Percentiles rank a stretch among this genome's conserved stretches.
Evolutionary conservation across 2,113 vertebrate species (phyloP).

Genomic region (Cinclus cinclus): DNA sequence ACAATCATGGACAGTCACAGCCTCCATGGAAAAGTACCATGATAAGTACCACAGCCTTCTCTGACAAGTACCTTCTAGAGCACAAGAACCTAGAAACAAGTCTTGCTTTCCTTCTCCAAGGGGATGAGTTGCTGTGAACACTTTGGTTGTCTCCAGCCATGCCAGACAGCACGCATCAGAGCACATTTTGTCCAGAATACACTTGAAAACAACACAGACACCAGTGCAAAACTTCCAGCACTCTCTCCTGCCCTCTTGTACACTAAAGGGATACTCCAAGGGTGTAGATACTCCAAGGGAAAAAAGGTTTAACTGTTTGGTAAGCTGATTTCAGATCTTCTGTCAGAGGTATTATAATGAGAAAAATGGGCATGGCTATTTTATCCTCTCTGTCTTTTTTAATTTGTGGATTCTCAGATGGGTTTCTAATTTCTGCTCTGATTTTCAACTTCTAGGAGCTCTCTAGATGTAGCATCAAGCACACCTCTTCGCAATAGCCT

Average conservation of each 20-base stretch:
- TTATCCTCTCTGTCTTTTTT: background rate
- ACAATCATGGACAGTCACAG: background rate
- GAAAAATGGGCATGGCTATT: background rate
- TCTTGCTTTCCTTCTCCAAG: background rate
- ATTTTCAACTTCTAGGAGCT: background rate
- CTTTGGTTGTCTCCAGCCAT: background rate
- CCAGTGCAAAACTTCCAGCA: background rate
- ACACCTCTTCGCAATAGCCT: background rate
- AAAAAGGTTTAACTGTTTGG: background rate
- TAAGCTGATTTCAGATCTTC: background rate
- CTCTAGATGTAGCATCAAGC: background rate
- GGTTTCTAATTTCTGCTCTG: background rate
- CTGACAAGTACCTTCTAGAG: background rate
- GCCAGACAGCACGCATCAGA: background rate
- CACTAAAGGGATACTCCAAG: background rate
- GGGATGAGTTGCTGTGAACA: background rate
- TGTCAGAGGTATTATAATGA: background rate
- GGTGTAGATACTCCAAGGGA: too few relatives aligned
- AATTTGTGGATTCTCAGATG: background rate
- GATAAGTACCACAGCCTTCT: background rate
- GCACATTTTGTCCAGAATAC: background rate
- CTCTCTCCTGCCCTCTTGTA: background rate
- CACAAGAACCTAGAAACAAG: background rate
- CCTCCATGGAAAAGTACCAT: background rate
- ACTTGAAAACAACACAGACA: background rate